Evolutionary conservation across 2,797 vertebrate species (phyloP).

Genomic region (Fratercula arctica): DNA sequence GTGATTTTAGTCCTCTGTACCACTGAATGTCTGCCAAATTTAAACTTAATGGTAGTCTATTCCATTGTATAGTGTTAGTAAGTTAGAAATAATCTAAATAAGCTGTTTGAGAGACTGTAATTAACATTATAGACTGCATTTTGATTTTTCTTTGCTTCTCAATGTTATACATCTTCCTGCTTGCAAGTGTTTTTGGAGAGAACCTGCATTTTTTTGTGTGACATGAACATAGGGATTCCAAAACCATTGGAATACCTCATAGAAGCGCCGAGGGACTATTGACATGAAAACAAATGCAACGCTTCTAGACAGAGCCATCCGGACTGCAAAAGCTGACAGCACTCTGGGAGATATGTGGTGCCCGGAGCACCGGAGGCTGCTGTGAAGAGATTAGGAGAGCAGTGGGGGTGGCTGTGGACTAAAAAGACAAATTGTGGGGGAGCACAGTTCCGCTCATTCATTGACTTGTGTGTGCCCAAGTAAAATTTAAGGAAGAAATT

Average conservation of each 20-base stretch:
- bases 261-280: not conserved
- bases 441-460: not conserved
- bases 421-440: not conserved
- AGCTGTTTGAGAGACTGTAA: not conserved
- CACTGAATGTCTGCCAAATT: not conserved
- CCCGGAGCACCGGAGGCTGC: not conserved
- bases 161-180: not conserved
- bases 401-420: not conserved
- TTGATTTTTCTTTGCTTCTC: not conserved
- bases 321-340: not conserved
- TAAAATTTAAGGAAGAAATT: not conserved
- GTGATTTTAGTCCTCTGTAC: not conserved
- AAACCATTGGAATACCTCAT: not conserved
- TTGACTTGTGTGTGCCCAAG: not conserved
- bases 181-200: not conserved
- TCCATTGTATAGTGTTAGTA: not conserved
- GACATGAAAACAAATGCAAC: not conserved
- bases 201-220: not conserved
- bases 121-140: not conserved
- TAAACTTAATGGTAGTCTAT: not conserved
- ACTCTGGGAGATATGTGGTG: not conserved
- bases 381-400: not conserved
- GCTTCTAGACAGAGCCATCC: not conserved
- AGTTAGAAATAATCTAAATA: constrained; percentile 17
- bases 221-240: not conserved